Evolutionary conservation across 2,797 vertebrate genomes (phyloP), one percentile per base, ranked within the genome.

Genomic region (Menidia menidia): DNA sequence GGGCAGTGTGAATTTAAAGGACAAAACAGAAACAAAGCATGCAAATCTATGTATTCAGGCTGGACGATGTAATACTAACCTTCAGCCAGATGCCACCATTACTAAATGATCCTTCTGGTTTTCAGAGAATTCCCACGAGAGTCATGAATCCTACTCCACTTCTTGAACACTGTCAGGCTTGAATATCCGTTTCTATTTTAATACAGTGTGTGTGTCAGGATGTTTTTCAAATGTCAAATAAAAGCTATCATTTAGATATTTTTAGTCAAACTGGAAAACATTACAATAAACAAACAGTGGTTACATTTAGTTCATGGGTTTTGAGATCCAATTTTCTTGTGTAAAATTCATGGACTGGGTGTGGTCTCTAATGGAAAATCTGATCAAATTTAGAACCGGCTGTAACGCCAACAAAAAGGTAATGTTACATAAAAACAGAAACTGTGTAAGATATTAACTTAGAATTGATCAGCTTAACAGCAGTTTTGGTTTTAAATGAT

Each of bases 41-140:
- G 48, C 7, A 48, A 14, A 31, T 74, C 4, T 74, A 15, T 68
- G 47, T 53, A 73, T 77, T 61, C 54, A 13, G 39, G 50, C 15
- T 51, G 60, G 18, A 41, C 42, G 45, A 9, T 45, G 30, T 78
- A 75, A 82, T 44, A 74, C 55, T 69, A 82, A 75, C 73, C 80
- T 64, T 60, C 54, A 67, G 60, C 64, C 87, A 90, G 84, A 91
- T 91, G 87, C 79, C 73, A 19, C 87, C 71, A 86, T 88, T 80
- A 87, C 72, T 11, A 47, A 87, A 88, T 89, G 82, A 90, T 87
- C 74, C 68, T 59, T 63, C 44, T 80, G 58, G 58, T 80, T 75
- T 64, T 73, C 4, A 0, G 58, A 82, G 67, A 73, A 83, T 75
- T 85, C 88, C 87, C 72, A 0, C 2, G 43, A 71, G 86, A 52